phyloP scores from a whole-genome alignment of 2,113 vertebrate genomes.

The Bubo scandiacus region DNA sequence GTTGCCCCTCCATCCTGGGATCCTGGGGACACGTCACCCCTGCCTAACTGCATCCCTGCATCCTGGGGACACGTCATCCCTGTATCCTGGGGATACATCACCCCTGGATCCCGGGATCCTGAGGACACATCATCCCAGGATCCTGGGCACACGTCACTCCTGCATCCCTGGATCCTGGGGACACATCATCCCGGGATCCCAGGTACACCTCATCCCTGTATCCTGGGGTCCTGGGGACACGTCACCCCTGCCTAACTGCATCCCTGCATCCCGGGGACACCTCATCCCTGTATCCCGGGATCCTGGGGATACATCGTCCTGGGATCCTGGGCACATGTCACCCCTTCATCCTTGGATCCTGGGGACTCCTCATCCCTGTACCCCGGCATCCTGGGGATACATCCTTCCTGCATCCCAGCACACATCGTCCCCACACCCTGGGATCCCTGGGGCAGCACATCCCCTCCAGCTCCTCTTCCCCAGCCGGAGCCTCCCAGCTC shows the following conservation, averaged over 20 bases:
- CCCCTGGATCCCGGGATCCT: fast-evolving
- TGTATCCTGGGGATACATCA: not conserved
- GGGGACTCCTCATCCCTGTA: too few species aligned
- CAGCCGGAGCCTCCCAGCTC: not conserved
- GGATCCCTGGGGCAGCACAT: too few species aligned
- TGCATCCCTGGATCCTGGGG: not conserved
- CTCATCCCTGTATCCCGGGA: not conserved
- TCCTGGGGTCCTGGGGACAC: not conserved
- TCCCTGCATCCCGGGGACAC: fast-evolving
- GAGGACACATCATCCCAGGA: not conserved
- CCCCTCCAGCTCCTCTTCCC: not conserved
- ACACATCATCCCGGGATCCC: not conserved
- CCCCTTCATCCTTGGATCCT: fast-evolving
- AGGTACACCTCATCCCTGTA: not conserved
- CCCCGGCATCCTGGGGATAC: too few species aligned
- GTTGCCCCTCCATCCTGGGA: not conserved
- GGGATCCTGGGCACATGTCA: too few species aligned
- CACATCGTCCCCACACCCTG: fast-evolving
- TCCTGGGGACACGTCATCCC: not conserved
- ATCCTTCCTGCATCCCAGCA: too few species aligned
- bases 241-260: not conserved
- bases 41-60: not conserved
- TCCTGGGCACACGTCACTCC: fast-evolving
- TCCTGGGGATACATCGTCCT: not conserved
- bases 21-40: not conserved